A percentile compares a stretch with the other conserved stretches of the same genome.
Evolutionary conservation across 2,113 vertebrate genomes (phyloP).

Genomic region (Etheostoma cragini): DNA sequence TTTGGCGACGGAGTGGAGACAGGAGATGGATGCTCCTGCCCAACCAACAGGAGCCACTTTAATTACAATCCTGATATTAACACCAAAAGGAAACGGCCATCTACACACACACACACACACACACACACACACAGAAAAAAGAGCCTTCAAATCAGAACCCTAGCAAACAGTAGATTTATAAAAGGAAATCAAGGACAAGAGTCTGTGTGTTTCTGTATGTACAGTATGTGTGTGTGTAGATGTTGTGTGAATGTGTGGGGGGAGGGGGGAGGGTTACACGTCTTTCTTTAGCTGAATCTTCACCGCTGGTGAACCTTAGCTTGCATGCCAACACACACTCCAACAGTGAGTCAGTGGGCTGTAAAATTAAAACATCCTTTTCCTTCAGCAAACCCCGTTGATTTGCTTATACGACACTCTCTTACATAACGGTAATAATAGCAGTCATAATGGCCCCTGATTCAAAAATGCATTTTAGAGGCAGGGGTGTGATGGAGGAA

Average conservation of each 20-base stretch:
- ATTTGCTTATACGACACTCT: conserved; percentile 72
- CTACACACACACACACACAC: neutral
- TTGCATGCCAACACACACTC: conserved; percentile 65
- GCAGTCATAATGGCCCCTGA: conserved; percentile 68
- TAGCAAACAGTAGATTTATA: conserved; percentile 17
- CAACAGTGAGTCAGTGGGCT: conserved; percentile 79
- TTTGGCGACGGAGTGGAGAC: conserved; percentile 61
- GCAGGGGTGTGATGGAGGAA: conserved; percentile 42
- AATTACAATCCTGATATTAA: conserved; percentile 78
- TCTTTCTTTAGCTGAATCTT: conserved; percentile 56
- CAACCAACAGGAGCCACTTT: conserved; percentile 74
- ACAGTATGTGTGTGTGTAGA: neutral
- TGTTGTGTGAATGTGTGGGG: neutral
- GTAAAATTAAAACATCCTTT: conserved; percentile 85
- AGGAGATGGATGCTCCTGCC: conserved; percentile 78
- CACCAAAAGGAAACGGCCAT: conserved; percentile 49
- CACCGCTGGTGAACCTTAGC: conserved; percentile 52
- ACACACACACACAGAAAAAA: neutral
- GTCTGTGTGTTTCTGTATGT: neutral
- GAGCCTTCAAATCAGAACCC: conserved; percentile 37
- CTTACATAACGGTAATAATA: conserved; percentile 77
- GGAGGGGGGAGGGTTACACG: neutral
- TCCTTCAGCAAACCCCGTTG: conserved; percentile 72
- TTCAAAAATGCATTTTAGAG: conserved; percentile 70
- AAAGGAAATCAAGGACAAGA: conserved; percentile 19